Evolutionary conservation across 2,888 invertebrate genomes (phyloP).

Genomic region (Anoncus sp.): DNA sequence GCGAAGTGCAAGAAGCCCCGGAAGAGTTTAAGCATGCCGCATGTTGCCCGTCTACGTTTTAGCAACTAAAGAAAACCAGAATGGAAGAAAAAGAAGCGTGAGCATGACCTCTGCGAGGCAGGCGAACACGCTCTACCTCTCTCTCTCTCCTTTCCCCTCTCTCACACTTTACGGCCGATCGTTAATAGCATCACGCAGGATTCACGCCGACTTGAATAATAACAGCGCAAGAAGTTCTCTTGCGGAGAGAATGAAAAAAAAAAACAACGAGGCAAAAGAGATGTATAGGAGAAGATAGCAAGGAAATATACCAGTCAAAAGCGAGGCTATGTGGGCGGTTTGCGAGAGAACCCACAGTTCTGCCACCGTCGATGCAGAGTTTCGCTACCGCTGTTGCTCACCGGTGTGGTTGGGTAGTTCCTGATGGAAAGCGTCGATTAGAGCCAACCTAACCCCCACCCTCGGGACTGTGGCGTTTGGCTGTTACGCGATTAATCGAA

Average conservation of each 20-base stretch:
- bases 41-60: slow-evolving; percentile 4
- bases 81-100: slow-evolving; percentile 51
- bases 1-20: slow-evolving; percentile 13
- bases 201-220: slow-evolving; percentile 61
- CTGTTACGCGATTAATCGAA: slow-evolving; percentile 61
- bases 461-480: slow-evolving; percentile 28
- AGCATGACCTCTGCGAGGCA: slow-evolving; percentile 39
- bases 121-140: slow-evolving; percentile 36
- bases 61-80: slow-evolving; percentile 41
- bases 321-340: background rate
- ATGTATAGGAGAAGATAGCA: slow-evolving; percentile 37
- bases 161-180: slow-evolving; percentile 68
- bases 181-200: slow-evolving; percentile 70
- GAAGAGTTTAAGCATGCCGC: slow-evolving; percentile 16
- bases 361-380: slow-evolving; percentile 14
- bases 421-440: slow-evolving; percentile 63
- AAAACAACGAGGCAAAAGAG: slow-evolving; percentile 24
- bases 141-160: slow-evolving; percentile 15
- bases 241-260: slow-evolving; percentile 31
- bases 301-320: slow-evolving; percentile 23
- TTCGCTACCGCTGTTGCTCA: slow-evolving; percentile 27
- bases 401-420: slow-evolving; percentile 28
- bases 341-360: slow-evolving; percentile 10
- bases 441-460: slow-evolving; percentile 44
- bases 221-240: slow-evolving; percentile 41